phyloP scores from a whole-genome alignment of 1,140 invertebrate genomes.

The Diachasmimorpha longicaudata region DNA sequence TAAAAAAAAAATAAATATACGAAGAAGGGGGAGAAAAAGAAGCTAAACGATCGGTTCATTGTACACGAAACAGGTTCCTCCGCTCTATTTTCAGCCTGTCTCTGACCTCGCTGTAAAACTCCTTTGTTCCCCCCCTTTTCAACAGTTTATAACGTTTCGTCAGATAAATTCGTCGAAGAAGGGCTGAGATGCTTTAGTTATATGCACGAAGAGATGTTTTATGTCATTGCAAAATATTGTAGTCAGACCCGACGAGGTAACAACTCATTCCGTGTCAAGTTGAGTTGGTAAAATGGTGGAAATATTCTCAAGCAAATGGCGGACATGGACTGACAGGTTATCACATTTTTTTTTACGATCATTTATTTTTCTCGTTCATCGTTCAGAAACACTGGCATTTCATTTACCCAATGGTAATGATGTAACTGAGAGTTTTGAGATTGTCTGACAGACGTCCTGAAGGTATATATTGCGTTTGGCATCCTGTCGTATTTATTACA shows the following conservation, averaged over 20 bases:
- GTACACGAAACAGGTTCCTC: neutral
- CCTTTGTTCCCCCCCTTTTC: neutral
- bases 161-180: neutral
- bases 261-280: neutral
- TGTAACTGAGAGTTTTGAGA: constrained; percentile 9
- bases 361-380: constrained; percentile 1
- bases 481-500: constrained; percentile 23
- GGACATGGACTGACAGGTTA: constrained; percentile 17
- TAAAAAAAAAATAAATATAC: neutral
- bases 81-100: constrained; percentile 15
- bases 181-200: neutral
- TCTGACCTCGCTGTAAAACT: neutral
- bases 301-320: constrained; percentile 10
- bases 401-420: neutral
- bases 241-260: neutral
- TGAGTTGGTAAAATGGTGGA: neutral
- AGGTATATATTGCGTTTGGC: constrained; percentile 17
- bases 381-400: constrained; percentile 1
- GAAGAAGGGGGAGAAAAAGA: neutral
- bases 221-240: neutral
- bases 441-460: constrained; percentile 8
- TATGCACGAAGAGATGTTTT: neutral
- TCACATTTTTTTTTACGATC: neutral
- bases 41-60: constrained; percentile 9
- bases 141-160: neutral